These are phyloP conservation scores for Galeruca laticollis DNA, from an alignment of 2,888 invertebrate species.

Conservation along the genomic window DNA sequence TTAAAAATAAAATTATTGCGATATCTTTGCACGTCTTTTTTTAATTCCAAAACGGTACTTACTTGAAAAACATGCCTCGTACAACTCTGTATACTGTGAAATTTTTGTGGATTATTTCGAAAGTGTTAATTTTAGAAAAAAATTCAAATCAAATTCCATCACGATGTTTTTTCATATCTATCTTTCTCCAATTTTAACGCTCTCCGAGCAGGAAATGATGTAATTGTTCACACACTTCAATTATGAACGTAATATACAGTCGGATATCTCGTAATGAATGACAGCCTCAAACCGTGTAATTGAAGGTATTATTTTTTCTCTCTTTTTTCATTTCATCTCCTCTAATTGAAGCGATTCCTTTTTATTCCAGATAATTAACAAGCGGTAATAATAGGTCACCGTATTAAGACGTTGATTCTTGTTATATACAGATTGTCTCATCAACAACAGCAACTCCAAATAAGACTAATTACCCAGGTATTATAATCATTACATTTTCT, in stretches of 20 bases:
- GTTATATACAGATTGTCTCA: too few relatives aligned
- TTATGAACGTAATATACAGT: conserved; percentile 24
- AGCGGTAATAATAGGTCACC: conserved; percentile 32
- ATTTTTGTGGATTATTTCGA: too few relatives aligned
- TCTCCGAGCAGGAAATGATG: conserved; percentile 32
- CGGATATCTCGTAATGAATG: conserved; percentile 31
- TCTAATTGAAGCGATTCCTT: conserved; percentile 11
- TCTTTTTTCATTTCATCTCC: not conserved
- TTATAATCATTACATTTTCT: too few relatives aligned
- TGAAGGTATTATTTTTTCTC: conserved; percentile 22
- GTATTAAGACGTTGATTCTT: conserved; percentile 21
- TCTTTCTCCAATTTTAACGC: conserved; percentile 20
- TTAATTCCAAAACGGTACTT: too few relatives aligned
- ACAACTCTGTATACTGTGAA: too few relatives aligned
- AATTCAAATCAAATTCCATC: too few relatives aligned
- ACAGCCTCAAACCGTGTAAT: conserved; percentile 31
- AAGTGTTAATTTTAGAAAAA: too few relatives aligned
- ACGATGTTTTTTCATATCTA: not conserved
- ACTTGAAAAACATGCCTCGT: too few relatives aligned
- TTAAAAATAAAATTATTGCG: too few relatives aligned
- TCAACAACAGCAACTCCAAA: too few relatives aligned
- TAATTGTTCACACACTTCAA: conserved; percentile 30
- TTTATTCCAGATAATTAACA: conserved; percentile 26
- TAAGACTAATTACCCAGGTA: too few relatives aligned
- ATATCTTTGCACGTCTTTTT: too few relatives aligned